These are phyloP conservation scores for Danio jaintianensis DNA, from an alignment of 2,797 vertebrate species.

Conservation along the genomic window DNA sequence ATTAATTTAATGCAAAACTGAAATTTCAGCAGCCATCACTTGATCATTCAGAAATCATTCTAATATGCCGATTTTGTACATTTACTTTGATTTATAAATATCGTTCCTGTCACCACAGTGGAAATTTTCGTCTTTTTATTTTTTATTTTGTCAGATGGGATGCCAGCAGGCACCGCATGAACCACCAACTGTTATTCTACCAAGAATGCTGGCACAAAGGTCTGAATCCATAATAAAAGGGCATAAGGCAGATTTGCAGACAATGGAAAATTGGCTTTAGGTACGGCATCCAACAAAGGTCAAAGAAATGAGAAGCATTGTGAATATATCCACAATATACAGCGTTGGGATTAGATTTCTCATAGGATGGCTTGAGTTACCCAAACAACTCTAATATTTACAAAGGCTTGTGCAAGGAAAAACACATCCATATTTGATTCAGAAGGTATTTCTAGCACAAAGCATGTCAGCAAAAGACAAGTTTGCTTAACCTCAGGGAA, in stretches of 20 bases:
- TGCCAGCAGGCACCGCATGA: slow-evolving; percentile 25
- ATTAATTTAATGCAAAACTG: too few relatives aligned
- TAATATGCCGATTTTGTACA: background rate
- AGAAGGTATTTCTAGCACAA: background rate
- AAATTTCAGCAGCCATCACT: background rate
- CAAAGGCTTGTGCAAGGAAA: slow-evolving; percentile 4
- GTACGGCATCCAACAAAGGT: slow-evolving; percentile 13
- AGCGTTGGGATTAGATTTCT: slow-evolving; percentile 16
- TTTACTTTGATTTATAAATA: background rate
- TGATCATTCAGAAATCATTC: background rate
- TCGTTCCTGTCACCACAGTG: background rate
- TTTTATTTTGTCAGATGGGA: slow-evolving; percentile 15
- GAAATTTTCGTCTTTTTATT: background rate
- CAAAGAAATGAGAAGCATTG: slow-evolving; percentile 18
- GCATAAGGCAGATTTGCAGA: slow-evolving; percentile 17
- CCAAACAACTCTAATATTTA: slow-evolving; percentile 17
- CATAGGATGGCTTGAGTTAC: background rate
- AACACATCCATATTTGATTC: background rate
- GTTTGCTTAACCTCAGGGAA: slow-evolving; percentile 8
- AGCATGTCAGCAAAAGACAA: background rate
- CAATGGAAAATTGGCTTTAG: slow-evolving; percentile 29
- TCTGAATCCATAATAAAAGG: slow-evolving; percentile 9
- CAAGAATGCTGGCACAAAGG: background rate
- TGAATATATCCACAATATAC: slow-evolving; percentile 1
- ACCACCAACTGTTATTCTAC: slow-evolving; percentile 34